Percentiles rank a stretch among this genome's conserved stretches.
Evolutionary conservation across 2,797 vertebrate species (phyloP).

Genomic region (Squalus acanthias): DNA sequence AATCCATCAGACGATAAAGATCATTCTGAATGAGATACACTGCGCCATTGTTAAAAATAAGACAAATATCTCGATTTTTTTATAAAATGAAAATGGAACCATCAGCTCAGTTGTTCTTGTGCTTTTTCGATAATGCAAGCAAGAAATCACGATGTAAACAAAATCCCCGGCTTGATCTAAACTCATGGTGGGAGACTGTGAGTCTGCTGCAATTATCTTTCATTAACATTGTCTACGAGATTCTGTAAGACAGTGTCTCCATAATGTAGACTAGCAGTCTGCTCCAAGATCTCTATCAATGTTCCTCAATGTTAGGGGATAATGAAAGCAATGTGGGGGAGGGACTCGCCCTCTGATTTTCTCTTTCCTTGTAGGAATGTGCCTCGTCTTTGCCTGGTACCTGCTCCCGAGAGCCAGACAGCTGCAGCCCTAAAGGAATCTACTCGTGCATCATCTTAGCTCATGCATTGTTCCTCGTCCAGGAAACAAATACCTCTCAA

Average conservation of each 20-base stretch:
- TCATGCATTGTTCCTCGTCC: background rate
- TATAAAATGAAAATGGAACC: background rate
- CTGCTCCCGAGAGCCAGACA: background rate
- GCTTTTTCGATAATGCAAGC: background rate
- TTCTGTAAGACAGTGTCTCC: background rate
- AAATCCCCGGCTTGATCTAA: background rate
- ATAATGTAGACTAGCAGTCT: background rate
- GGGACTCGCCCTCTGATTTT: background rate
- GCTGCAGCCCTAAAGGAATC: background rate
- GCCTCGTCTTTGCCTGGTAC: background rate
- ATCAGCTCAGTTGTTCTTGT: background rate
- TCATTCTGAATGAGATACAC: background rate
- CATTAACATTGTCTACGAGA: slow-evolving; percentile 15
- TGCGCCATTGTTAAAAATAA: background rate
- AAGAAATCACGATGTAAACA: background rate
- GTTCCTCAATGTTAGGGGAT: background rate
- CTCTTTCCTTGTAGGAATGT: background rate
- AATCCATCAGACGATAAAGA: background rate
- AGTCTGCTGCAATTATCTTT: slow-evolving; percentile 22
- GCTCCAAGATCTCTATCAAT: slow-evolving; percentile 5
- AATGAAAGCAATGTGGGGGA: background rate
- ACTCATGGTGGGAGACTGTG: background rate
- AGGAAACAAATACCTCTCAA: background rate
- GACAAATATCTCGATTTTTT: background rate
- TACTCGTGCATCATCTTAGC: too few species aligned